Conservation (phyloP, 2,113 vertebrate genomes). For the Odocoileus virginianus region DNA sequence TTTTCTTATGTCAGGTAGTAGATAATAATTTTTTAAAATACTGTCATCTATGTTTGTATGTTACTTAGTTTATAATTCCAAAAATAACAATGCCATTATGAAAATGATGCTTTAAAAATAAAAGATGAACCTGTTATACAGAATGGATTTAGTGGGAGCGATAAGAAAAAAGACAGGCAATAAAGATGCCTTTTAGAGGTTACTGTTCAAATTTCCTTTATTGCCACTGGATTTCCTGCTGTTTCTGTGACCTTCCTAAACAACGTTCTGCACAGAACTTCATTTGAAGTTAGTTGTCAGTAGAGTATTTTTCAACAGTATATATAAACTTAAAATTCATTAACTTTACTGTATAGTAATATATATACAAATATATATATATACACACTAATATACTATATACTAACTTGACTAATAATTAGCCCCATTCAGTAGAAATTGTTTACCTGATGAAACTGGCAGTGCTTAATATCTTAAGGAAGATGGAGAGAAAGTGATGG, state of each 20-base stretch:
- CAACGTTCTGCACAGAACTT: not conserved
- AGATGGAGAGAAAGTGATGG: not conserved
- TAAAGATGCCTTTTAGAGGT: not conserved
- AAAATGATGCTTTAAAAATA: not conserved
- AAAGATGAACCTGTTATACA: not conserved
- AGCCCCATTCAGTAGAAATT: not conserved
- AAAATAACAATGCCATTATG: not conserved
- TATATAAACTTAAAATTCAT: not conserved
- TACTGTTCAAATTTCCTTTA: not conserved
- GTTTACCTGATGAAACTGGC: not conserved
- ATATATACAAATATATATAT: too few relatives aligned
- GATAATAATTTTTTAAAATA: not conserved
- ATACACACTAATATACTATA: too few relatives aligned
- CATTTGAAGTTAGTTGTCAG: not conserved
- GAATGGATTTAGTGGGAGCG: not conserved
- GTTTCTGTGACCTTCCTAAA: not conserved
- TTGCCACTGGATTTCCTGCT: not conserved
- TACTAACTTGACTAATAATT: constrained; percentile 1
- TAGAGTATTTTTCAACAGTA: not conserved
- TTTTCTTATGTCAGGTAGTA: not conserved
- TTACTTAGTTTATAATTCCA: not conserved
- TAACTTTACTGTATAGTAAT: not conserved
- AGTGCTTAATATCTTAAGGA: not conserved
- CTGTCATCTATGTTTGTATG: not conserved
- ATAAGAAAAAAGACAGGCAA: not conserved